phyloP scores from a whole-genome alignment of 64 coral and sea anemone genomes.

The Porites lutea region DNA sequence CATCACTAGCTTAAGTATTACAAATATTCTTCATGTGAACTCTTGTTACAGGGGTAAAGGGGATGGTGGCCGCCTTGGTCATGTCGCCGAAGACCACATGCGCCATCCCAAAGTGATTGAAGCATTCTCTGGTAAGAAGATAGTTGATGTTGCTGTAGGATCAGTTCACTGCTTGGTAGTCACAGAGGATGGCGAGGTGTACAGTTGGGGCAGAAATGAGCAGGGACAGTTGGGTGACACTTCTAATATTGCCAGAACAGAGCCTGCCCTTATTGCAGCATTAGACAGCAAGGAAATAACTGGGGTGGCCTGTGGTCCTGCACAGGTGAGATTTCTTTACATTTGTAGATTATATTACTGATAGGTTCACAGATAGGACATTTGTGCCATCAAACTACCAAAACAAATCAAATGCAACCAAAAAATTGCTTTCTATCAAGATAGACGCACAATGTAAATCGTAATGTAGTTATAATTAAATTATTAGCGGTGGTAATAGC shows the following conservation, averaged over 20 bases:
- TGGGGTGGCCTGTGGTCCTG: conserved; percentile 96
- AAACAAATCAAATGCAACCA: no score
- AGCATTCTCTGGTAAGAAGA: conserved; percentile 82
- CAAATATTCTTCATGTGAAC: not conserved
- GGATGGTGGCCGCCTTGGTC: conserved; percentile 92
- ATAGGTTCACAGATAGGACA: no score
- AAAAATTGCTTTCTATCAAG: no score
- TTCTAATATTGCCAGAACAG: conserved; percentile 51
- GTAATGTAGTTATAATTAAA: no score
- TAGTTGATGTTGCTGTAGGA: conserved; percentile 94
- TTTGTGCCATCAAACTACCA: no score
- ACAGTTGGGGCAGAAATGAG: conserved; percentile 96
- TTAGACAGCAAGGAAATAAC: conserved; percentile 80
- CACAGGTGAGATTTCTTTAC: conserved; percentile 73
- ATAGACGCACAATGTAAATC: no score
- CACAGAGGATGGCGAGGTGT: conserved; percentile 89
- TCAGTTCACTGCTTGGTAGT: conserved; percentile 93
- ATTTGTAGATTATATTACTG: not conserved
- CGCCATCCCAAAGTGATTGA: conserved; percentile 91
- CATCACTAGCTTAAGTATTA: no score
- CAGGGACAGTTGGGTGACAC: conserved; percentile 95
- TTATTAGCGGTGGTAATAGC: no score
- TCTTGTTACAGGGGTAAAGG: conserved; percentile 86
- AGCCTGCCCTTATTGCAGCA: conserved; percentile 66
- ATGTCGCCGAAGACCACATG: conserved; percentile 91